A percentile compares a stretch with the other conserved stretches of the same genome.
Conservation (phyloP, 2,113 vertebrate species). For the Osmerus eperlanus region DNA sequence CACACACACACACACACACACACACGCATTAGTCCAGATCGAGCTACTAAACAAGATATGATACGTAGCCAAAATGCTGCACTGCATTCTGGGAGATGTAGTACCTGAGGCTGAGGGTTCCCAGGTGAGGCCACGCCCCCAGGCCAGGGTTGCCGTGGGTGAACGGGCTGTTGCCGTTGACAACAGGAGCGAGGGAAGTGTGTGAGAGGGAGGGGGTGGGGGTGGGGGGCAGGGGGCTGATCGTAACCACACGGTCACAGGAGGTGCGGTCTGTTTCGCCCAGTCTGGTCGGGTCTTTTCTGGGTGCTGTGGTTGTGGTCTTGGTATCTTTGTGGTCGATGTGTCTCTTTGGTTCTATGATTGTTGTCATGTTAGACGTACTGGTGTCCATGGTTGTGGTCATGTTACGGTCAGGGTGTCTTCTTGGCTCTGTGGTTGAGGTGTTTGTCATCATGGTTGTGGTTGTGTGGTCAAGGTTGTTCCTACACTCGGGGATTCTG, state of each 20-base stretch:
- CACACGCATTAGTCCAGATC: background rate
- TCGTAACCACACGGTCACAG: slow-evolving; percentile 26
- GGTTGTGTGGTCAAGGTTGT: background rate
- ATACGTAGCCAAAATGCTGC: background rate
- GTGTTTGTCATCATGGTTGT: background rate
- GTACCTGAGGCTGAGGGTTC: slow-evolving; percentile 71
- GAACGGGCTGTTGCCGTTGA: slow-evolving; percentile 64
- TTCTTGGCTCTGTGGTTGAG: background rate
- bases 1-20: slow-evolving; percentile 15
- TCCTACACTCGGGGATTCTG: too few relatives aligned
- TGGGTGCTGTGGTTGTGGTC: background rate
- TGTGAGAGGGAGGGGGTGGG: slow-evolving; percentile 7
- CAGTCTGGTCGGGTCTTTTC: background rate
- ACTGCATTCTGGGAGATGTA: background rate
- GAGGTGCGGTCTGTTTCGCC: slow-evolving; percentile 43
- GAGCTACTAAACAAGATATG: background rate
- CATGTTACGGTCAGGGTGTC: background rate
- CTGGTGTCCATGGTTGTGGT: background rate
- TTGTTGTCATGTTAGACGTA: background rate
- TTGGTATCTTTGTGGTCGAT: background rate
- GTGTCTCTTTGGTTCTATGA: background rate
- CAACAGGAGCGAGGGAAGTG: slow-evolving; percentile 36
- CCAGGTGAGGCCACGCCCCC: slow-evolving; percentile 48
- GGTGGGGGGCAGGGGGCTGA: slow-evolving; percentile 40
- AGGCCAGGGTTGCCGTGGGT: slow-evolving; percentile 21